These are phyloP conservation scores for Chymomyza amoena DNA, from an alignment of 2,888 invertebrate species.

Conservation along the genomic window DNA sequence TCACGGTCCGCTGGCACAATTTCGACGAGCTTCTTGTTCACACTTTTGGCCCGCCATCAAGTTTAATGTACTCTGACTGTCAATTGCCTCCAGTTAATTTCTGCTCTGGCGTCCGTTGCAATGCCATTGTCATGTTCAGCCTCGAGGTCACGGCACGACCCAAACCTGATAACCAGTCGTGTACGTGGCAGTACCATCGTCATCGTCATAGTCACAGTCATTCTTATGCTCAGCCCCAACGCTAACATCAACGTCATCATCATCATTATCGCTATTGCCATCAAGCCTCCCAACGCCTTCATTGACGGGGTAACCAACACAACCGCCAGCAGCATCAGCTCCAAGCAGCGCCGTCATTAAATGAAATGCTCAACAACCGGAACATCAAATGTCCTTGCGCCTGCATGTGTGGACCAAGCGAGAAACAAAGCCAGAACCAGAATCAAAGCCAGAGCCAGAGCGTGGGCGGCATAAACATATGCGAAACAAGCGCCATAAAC, in stretches of 20 bases:
- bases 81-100: slow-evolving; percentile 29
- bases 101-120: slow-evolving; percentile 9
- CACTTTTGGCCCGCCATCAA: slow-evolving; percentile 5
- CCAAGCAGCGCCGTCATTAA: slow-evolving; percentile 48
- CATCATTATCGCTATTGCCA: slow-evolving; percentile 28
- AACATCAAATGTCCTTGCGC: slow-evolving; percentile 55
- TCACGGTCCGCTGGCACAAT: neutral
- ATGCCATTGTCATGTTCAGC: slow-evolving; percentile 21
- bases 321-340: neutral
- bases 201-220: slow-evolving; percentile 40
- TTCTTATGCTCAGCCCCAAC: slow-evolving; percentile 1
- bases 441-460: neutral
- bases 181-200: slow-evolving; percentile 8
- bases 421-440: slow-evolving; percentile 25
- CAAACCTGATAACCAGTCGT: slow-evolving; percentile 1
- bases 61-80: slow-evolving; percentile 22
- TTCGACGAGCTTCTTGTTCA: neutral
- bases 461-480: slow-evolving; percentile 20
- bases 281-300: slow-evolving; percentile 3
- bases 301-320: neutral
- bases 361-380: slow-evolving; percentile 57
- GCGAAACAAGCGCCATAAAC: slow-evolving; percentile 20
- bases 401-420: slow-evolving; percentile 22
- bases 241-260: neutral
- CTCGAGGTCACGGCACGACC: neutral